Percentiles rank a stretch among this genome's conserved stretches.
Evolutionary conservation across 2,888 invertebrate species (phyloP).

Genomic region (Orthosia incerta): DNA sequence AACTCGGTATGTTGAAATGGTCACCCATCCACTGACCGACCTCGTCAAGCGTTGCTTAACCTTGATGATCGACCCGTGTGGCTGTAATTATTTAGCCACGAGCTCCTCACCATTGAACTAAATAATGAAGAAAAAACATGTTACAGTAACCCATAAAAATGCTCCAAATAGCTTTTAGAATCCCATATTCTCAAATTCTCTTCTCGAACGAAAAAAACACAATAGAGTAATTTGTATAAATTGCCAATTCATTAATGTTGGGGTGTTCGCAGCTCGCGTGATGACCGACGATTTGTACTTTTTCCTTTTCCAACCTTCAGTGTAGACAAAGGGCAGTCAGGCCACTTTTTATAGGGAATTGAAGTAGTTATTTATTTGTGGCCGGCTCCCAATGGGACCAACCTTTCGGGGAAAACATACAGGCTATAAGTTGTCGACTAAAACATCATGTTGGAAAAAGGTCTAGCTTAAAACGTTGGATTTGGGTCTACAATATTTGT

Average conservation of each 20-base stretch:
- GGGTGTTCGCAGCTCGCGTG: slow-evolving; percentile 65
- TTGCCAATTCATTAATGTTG: slow-evolving; percentile 65
- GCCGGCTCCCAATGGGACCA: slow-evolving; percentile 13
- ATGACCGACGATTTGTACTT: slow-evolving; percentile 59
- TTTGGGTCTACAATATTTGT: slow-evolving; percentile 8
- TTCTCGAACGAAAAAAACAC: slow-evolving; percentile 38
- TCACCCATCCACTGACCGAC: too few species aligned
- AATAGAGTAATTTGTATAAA: slow-evolving; percentile 68
- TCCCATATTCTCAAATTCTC: slow-evolving; percentile 8
- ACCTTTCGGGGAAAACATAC: slow-evolving; percentile 3
- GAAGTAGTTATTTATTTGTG: slow-evolving; percentile 45
- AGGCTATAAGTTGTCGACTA: slow-evolving; percentile 4
- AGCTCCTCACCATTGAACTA: too few species aligned
- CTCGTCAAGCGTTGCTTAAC: too few species aligned
- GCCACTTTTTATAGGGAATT: slow-evolving; percentile 45
- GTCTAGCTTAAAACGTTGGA: background rate
- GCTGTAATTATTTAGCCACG: too few species aligned
- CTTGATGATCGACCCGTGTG: too few species aligned
- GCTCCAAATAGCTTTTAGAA: slow-evolving; percentile 19
- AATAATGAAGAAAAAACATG: background rate
- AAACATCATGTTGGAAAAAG: slow-evolving; percentile 14
- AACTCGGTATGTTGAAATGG: too few species aligned
- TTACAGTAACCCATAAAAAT: slow-evolving; percentile 5
- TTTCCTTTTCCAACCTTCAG: slow-evolving; percentile 53
- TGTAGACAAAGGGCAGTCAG: slow-evolving; percentile 53